Evolutionary conservation across 1,140 invertebrate species (phyloP), one percentile per base, ranked within the genome.

Genomic region (Mylabris phalerata): DNA sequence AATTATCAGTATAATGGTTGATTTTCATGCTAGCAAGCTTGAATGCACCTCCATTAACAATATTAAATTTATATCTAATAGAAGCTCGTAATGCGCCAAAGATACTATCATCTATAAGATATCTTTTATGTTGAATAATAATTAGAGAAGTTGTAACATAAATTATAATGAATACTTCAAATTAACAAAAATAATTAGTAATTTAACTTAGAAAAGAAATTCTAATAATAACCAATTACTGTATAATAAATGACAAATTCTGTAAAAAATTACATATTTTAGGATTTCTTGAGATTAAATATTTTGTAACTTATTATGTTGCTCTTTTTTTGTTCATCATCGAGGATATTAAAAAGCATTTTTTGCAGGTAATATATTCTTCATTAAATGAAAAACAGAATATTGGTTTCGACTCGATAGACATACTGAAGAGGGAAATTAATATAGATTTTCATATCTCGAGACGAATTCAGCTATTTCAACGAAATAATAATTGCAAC

Each of bases 331-430:
- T 38, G 41, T 32, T 54, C 46, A 41, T 46, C 42, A 54, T n/a
- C n/a, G 25, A 54, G 26, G 43, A 54, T 54, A 54, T 54, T 54
- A 54, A 52, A 54, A 54, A 54, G 51, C 32, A 27, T 44, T 54
- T 54, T 54, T 54, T 46, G 44, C 46, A 45, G 40, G 46, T 54
- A 46, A 5, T n/a, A n/a, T n/a, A 25, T 52, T 46, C 45, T 42
- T 38, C 51, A 54, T 27, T 54, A 45, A 45, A n/a, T 54, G 25
- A 54, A 54, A 54, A 54, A 54, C 51, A 54, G 51, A 54, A 54
- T 54, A 54, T 54, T 54, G 51, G 42, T 54, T 54, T 42, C 51
- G 51, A 45, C 46, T 32, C 51, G 43, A 54, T 45, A 54, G 45
- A 46, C 40, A 46, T 54, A 9, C 51, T 54, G 43, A 54, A 44